Evolutionary conservation across 2,888 invertebrate genomes (phyloP), one percentile per base, ranked within the genome.

Genomic region (Syrista parreyssii): DNA sequence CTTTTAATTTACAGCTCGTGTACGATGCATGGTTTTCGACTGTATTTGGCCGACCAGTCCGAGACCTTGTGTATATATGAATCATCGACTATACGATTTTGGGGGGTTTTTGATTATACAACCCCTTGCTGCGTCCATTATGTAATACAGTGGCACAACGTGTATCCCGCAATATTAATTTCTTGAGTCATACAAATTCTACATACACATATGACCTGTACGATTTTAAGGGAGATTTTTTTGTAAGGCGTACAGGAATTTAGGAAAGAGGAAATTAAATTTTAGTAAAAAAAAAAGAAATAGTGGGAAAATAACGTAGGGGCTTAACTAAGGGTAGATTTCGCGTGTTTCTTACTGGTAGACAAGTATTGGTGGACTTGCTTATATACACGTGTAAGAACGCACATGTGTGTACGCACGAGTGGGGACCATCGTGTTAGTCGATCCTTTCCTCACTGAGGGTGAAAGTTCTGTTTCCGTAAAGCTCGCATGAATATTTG

Each of bases 1-100:
- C 35, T 74, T 74, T 74, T 74, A 34, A 74, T 74, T 74, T 74
- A 74, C 33, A 33, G 23, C 32, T 33, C 34, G 74, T 33, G 74
- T 9, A 55, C 23, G 55, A 55, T 55, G 23, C 55, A 55, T 55
- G 55, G 55, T 55, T 55, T 23, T 55, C 55, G 15, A 23, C 6
- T 23, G 55, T 55, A 23, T 55, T 55, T 55, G 55, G 23, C 23
- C 55, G 23, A 23, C 23, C 55, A 55, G 15, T 23, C 6, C 23
- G 23, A 55, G 55, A 55, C 55, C 55, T 9, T 15, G 23, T 15
- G 55, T 55, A 23, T 55, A 15, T 9, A 55, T 23, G 55, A 71
- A 71, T 71, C 71, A 71, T 71, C 71, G 71, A 31, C 11, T 71
- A 31, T 71, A 31, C 71, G 71, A 71, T 71, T 71, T 71, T 32